Percentiles rank a stretch among this genome's conserved stretches.
phyloP scores from a whole-genome alignment of 2,888 invertebrate genomes.

The Caenorhabditis sp. region DNA sequence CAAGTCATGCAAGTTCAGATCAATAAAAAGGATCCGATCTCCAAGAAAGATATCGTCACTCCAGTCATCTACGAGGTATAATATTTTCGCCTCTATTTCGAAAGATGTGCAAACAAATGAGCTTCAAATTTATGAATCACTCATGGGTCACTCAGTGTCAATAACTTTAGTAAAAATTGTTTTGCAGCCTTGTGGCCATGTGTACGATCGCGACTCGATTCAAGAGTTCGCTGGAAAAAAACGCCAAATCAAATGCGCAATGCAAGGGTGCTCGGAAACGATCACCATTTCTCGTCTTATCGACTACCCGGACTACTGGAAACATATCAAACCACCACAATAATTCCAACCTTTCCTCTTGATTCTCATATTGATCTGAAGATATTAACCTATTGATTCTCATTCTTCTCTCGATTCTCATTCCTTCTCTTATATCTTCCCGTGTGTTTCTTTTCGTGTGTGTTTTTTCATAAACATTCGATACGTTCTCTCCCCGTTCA shows the following conservation, averaged over 20 bases:
- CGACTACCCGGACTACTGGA: conserved; percentile 58
- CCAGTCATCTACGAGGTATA: conserved; percentile 70
- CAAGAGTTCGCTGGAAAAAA: conserved; percentile 40
- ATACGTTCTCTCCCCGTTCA: conserved; percentile 34
- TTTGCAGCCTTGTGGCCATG: conserved; percentile 61
- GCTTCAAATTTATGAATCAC: conserved; percentile 6
- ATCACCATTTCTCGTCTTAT: conserved; percentile 32
- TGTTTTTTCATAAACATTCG: conserved; percentile 59
- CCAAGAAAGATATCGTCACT: conserved; percentile 70
- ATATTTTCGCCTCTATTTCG: background rate
- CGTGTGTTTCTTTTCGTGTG: conserved; percentile 20
- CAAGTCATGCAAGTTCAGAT: conserved; percentile 59
- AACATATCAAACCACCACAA: conserved; percentile 19
- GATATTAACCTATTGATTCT: conserved; percentile 3
- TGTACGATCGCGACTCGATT: conserved; percentile 56
- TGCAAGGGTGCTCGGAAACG: conserved; percentile 52
- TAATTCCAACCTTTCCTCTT: background rate
- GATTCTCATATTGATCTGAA: conserved; percentile 5
- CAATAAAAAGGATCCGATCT: conserved; percentile 71
- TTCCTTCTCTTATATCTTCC: conserved; percentile 11
- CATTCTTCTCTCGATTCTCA: conserved; percentile 1
- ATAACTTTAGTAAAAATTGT: background rate
- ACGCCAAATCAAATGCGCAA: conserved; percentile 47
- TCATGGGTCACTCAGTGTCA: background rate
- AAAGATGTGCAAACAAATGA: conserved; percentile 12